Evolutionary conservation across 2,888 invertebrate genomes (phyloP), one percentile per base, ranked within the genome.

Genomic region (Scaptomyza caliginosa): DNA sequence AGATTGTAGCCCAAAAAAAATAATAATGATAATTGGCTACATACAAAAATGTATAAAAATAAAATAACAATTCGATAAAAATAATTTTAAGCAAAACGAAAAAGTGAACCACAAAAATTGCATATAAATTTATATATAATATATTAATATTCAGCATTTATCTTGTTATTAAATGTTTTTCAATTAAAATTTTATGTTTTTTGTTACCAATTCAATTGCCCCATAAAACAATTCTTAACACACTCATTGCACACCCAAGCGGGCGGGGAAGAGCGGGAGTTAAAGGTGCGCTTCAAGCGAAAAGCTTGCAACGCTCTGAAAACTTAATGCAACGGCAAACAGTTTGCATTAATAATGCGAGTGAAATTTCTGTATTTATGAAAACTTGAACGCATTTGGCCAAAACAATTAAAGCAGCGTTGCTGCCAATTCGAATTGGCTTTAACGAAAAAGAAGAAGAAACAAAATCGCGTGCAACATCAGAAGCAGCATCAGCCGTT

Each of bases 71-170:
- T 26, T 42, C 28, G 30, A 28, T 17, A 43, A 46, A 50, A 48
- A 19, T 65, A 72, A 68, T 55, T 63, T 64, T 67, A 77, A 79
- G 67, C 46, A 51, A 49, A 45, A 68, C 67, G 57, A 72, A 68
- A 64, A 72, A 8, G n/a, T n/a, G n/a, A 39, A 16, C 19, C 67
- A 83, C 75, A 86, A 87, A 88, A 89, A 89, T 81, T 88, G 88
- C 88, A 89, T 89, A 80, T 79, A 67, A 69, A 67, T 77, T 86
- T n/a, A n/a, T n/a, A n/a, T n/a, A n/a, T n/a, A n/a, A n/a, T n/a
- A n/a, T n/a, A n/a, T n/a, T n/a, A n/a, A 80, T 89, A 88, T 85
- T 89, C 87, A 89, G 85, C 88, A 89, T 88, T 80, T 81, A 69
- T n/a, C 66, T 84, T 77, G 80, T 83, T 85, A 36, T 54, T 58